These are phyloP conservation scores for Stichopus chloronotus DNA, from an alignment of 35 echinoderm and acorn worm genomes.

Conservation along the genomic window DNA sequence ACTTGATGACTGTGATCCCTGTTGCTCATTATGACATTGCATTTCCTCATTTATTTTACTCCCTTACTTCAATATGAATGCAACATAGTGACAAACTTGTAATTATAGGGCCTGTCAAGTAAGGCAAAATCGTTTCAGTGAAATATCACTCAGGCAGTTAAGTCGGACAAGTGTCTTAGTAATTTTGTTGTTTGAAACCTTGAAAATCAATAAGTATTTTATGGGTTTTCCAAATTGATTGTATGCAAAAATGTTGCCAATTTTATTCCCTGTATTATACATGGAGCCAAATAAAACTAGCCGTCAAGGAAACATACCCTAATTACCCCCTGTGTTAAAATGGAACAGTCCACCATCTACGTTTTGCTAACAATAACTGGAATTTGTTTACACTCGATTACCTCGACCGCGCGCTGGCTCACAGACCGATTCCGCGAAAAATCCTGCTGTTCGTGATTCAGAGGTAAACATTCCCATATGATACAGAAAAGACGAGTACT, in stretches of 20 bases:
- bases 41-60: background rate
- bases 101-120: slow-evolving; percentile 8
- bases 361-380: background rate
- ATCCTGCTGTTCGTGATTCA: background rate
- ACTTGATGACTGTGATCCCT: background rate
- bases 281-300: background rate
- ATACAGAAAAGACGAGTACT: too few relatives aligned
- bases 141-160: background rate
- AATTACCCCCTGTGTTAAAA: background rate
- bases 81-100: background rate
- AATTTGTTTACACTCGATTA: background rate
- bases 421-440: slow-evolving; percentile 23
- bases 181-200: slow-evolving; percentile 29
- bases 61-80: background rate
- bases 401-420: background rate
- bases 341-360: slow-evolving; percentile 14
- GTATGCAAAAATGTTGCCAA: background rate
- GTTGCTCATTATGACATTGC: background rate
- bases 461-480: too few relatives aligned
- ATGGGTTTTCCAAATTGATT: slow-evolving; percentile 16
- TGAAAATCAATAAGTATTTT: background rate
- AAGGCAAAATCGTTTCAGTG: background rate
- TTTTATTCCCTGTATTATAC: background rate
- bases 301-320: background rate
- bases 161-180: background rate